Evolutionary conservation across 2,888 invertebrate genomes (phyloP), one percentile per base, ranked within the genome.

Genomic region (Xestia sexstrigata): DNA sequence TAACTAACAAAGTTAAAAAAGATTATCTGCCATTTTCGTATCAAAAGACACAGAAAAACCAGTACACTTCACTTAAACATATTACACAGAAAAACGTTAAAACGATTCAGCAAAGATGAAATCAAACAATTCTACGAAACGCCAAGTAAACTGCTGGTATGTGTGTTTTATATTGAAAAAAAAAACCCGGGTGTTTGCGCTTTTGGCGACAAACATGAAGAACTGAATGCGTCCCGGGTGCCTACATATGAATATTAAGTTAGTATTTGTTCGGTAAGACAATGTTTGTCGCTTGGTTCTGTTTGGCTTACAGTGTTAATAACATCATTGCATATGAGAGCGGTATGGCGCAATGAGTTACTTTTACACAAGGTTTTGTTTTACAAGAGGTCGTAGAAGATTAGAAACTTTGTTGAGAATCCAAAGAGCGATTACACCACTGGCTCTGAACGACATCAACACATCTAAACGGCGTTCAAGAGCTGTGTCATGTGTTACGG

Each of bases 181-280:
- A 62, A 62, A 88, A 90, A 89, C 87, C 87, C 75, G 74, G 47
- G 63, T 92, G 91, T 93, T 92, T 91, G 90, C 84, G 82, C 70
- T 80, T 85, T 85, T 81, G 83, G 84, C 80, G 88, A 89, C 92
- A 93, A 92, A 93, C 92, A 93, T 91, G 89, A 87, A 83, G 88
- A 90, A 93, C 90, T 92, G 92, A 89, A 91, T 86, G 83, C 79
- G 76, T 78, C 67, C 77, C 74, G 47, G 52, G 1, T n/a, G n/a
- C 0, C 55, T 55, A 55, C 55, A 55, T 23, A 17, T 62, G 78
- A 82, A 79, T 87, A 87, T 85, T 82, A 85, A 70, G 78, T 76
- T 79, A 70, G 63, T 87, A 85, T 85, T 85, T 89, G 84, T 74
- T 81, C 70, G 81, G 81, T 75, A 86, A 84, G 76, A 87, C 81